A percentile compares a stretch with the other conserved stretches of the same genome.
These are phyloP conservation scores for Diaperis boleti DNA, from an alignment of 2,888 invertebrate genomes.

Conservation along the genomic window DNA sequence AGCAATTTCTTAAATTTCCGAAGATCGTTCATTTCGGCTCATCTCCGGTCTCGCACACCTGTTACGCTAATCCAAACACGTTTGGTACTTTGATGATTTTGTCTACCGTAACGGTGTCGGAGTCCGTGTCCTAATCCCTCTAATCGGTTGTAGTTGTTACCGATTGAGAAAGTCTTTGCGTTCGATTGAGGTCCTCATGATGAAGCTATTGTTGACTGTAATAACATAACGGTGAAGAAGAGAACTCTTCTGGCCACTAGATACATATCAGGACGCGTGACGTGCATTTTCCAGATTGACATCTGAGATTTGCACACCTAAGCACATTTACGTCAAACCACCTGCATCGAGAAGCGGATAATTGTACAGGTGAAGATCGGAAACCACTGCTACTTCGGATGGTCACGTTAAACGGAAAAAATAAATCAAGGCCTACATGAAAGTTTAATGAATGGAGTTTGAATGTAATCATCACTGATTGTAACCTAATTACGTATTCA, in stretches of 20 bases:
- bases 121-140: constrained; percentile 26
- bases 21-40: constrained; percentile 10
- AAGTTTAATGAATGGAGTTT: constrained; percentile 24
- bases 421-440: constrained; percentile 24
- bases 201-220: constrained; percentile 52
- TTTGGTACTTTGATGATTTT: constrained; percentile 29
- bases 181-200: constrained; percentile 38
- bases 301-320: constrained; percentile 42
- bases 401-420: neutral
- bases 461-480: constrained; percentile 27
- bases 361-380: constrained; percentile 19
- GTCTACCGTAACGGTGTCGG: constrained; percentile 22
- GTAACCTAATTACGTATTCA: constrained; percentile 29
- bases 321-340: constrained; percentile 25
- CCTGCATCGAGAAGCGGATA: constrained; percentile 14
- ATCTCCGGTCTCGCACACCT: constrained; percentile 5
- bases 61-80: constrained; percentile 22
- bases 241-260: constrained; percentile 46
- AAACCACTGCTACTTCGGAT: neutral
- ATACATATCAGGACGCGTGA: constrained; percentile 50
- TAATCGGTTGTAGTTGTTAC: constrained; percentile 25
- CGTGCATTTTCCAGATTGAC: constrained; percentile 50
- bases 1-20: too few relatives aligned
- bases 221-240: constrained; percentile 51
- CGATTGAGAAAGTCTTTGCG: constrained; percentile 18